phyloP scores from a whole-genome alignment of 1,140 invertebrate species.

The Tetragonula clypearis region DNA sequence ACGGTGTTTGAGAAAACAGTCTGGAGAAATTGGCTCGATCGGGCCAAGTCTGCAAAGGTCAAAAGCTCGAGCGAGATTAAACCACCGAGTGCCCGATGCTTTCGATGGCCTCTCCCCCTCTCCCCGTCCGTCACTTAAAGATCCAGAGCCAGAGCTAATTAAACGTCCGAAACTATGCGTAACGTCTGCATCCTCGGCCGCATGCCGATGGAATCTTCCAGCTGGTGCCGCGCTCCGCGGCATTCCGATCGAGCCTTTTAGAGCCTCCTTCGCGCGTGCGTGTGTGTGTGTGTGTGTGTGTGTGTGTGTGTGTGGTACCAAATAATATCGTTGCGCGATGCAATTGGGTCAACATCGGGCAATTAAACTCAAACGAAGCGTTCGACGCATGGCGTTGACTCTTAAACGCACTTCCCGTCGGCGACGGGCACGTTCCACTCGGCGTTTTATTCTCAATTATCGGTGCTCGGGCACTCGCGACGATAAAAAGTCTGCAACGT shows the following conservation, averaged over 20 bases:
- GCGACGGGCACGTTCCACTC: background rate
- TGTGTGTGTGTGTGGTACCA: background rate
- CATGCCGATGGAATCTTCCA: constrained; percentile 3
- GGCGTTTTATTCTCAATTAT: background rate
- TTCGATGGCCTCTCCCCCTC: background rate
- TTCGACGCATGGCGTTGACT: background rate
- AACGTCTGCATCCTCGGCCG: background rate
- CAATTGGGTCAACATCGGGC: background rate
- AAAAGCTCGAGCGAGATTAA: background rate
- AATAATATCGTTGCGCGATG: background rate
- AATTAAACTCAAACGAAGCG: background rate
- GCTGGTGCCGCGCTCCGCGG: background rate
- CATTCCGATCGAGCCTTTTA: background rate
- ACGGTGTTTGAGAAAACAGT: background rate
- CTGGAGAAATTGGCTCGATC: background rate
- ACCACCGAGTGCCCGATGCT: no score
- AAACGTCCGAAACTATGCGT: background rate
- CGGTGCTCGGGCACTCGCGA: background rate
- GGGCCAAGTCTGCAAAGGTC: background rate
- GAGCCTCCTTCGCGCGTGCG: background rate
- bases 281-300: no score
- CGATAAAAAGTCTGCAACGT: background rate
- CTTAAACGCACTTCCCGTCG: background rate
- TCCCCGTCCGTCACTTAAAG: background rate
- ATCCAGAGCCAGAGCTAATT: background rate